A percentile compares a stretch with the other conserved stretches of the same genome.
These are phyloP conservation scores for Lagorchestes hirsutus DNA, from an alignment of 2,797 vertebrate species.

Conservation along the genomic window DNA sequence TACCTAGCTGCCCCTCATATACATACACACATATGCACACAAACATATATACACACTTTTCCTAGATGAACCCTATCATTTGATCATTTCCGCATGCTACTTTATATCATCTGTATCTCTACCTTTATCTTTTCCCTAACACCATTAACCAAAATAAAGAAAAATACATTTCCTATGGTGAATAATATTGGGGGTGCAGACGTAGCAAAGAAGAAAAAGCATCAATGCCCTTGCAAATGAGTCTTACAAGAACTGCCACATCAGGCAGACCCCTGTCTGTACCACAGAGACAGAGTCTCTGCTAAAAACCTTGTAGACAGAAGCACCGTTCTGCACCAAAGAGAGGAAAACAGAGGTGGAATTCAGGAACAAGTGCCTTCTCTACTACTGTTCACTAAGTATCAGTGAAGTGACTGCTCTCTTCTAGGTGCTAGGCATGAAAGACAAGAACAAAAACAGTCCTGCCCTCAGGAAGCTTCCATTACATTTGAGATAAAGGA, in stretches of 20 bases:
- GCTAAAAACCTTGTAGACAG: neutral
- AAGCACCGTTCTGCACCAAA: too few species aligned
- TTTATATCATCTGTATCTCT: neutral
- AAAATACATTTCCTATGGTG: neutral
- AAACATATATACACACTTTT: neutral
- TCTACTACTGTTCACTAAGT: neutral
- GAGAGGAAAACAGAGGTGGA: neutral
- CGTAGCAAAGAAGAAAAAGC: neutral
- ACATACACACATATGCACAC: too few species aligned
- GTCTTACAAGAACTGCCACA: neutral
- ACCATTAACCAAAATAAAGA: constrained; percentile 16
- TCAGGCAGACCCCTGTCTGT: neutral
- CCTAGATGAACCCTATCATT: neutral
- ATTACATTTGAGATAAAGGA: neutral
- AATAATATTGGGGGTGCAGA: neutral
- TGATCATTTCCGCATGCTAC: neutral
- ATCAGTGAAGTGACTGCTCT: neutral
- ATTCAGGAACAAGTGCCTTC: neutral
- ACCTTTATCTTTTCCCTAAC: neutral
- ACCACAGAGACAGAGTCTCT: neutral
- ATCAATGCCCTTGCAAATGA: neutral
- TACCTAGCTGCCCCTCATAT: neutral
- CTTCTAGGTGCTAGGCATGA: neutral
- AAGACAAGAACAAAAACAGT: neutral
- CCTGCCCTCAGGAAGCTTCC: neutral